Base-by-base conservation (phyloP, 1,140 invertebrate genomes). In the Phenacoccus solenopsis region DNA sequence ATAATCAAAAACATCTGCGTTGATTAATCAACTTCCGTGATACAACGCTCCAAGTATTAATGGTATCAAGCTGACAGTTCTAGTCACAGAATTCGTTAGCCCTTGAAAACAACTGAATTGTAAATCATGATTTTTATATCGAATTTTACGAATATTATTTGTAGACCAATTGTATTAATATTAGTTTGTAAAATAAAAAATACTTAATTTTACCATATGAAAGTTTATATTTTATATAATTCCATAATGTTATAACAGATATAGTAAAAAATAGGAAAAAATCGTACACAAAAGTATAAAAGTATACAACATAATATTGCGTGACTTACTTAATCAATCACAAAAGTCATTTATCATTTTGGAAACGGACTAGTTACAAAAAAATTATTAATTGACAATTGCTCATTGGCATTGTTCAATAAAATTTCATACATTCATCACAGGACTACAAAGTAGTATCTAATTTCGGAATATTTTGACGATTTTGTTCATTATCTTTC, bases 251-350 rank as follows among this genome's bases (percentile, higher is more conserved):
- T 49, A 49, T 49, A 49, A 49, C 38, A 49, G 38, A 49, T 49
- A 49, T 49, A 49, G 38, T 49, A 49, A 49, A 49, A 49, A 49
- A 49, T 49, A 49, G 38, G 38, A 49, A 49, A 49, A 49, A 49
- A 49, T n/a, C n/a, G n/a, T 49, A 49, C 38, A 49, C 38, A 49
- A 49, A 49, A 49, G 38, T 49, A 49, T 49, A 49, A 49, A 49
- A 49, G 38, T 49, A 49, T n/a, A 49, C 38, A 49, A 49, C 38
- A n/a, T 49, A n/a, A n/a, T n/a, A 49, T 49, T 49, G 38, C 38
- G 20, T 49, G 38, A 49, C 38, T 49, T 49, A 49, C 38, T 49
- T 49, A 49, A 49, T 49, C 38, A 49, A 49, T 49, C 38, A 49
- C 38, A 49, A 16, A 49, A 32, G 20, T 49, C 38, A 49, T n/a